Evolutionary conservation across 2,113 vertebrate species (phyloP).

Genomic region (Taxidea taxus): DNA sequence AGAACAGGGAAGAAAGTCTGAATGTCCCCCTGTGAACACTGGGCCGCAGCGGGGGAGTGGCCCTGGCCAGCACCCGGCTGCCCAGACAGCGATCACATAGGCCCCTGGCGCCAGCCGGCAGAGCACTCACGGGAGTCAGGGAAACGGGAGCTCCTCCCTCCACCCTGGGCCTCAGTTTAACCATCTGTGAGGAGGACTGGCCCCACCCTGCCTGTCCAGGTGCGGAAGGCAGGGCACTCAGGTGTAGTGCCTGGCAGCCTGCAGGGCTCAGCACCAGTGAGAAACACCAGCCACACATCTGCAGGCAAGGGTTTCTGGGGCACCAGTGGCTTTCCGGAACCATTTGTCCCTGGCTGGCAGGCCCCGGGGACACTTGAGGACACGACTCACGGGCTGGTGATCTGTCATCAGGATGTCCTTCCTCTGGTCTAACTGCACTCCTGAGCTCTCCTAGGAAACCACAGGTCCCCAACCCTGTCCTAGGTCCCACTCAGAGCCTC

Average conservation of each 20-base stretch:
- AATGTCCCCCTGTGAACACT: neutral
- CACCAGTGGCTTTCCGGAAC: neutral
- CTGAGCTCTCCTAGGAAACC: neutral
- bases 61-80: no score
- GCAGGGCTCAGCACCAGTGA: neutral
- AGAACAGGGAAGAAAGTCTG: neutral
- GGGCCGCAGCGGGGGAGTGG: no score
- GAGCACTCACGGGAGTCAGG: neutral
- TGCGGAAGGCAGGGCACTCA: no score
- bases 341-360: neutral
- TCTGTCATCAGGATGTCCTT: neutral
- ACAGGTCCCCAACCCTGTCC: neutral
- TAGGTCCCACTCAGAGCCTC: neutral
- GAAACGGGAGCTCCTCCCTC: neutral
- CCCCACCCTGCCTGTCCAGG: neutral
- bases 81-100: no score
- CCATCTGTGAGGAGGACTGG: neutral
- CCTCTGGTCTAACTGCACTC: neutral
- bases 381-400: neutral
- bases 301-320: neutral
- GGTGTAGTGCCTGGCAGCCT: accelerated
- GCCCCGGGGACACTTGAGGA: neutral
- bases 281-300: neutral
- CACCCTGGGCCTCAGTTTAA: neutral
- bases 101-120: no score